These are phyloP conservation scores for Nesometra sesokonis DNA, from an alignment of 35 echinoderm and acorn worm genomes.

Conservation along the genomic window DNA sequence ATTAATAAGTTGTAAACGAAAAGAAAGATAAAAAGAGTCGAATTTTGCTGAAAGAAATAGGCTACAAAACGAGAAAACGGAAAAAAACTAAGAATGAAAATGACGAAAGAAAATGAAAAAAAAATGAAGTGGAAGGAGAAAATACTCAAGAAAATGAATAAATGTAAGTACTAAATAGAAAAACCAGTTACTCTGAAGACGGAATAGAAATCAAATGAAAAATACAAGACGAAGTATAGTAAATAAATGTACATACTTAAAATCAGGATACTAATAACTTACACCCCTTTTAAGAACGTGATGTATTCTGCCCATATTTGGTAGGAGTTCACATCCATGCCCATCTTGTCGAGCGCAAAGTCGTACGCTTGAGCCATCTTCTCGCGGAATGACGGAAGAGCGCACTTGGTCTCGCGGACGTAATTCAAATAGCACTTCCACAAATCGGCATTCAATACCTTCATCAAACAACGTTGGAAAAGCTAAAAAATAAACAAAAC, in stretches of 20 bases:
- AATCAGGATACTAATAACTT: conserved; percentile 33
- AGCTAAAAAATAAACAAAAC: conserved; percentile 29
- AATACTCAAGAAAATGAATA: too few relatives aligned
- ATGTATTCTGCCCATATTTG: conserved; percentile 93
- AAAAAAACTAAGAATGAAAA: too few relatives aligned
- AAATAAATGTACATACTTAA: not conserved
- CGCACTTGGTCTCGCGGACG: conserved; percentile 90
- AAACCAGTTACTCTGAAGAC: not conserved
- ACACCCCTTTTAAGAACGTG: conserved; percentile 86
- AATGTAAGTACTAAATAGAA: too few relatives aligned
- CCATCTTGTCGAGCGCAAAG: conserved; percentile 99
- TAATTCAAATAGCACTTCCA: conserved; percentile 98
- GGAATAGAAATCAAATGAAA: too few relatives aligned
- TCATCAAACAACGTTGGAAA: conserved; percentile 98
- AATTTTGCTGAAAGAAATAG: too few relatives aligned
- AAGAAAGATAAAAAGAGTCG: too few relatives aligned
- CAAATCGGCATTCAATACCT: conserved; percentile 91
- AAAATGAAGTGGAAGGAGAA: too few relatives aligned
- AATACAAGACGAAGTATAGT: too few relatives aligned
- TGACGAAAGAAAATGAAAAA: too few relatives aligned
- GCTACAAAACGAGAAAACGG: too few relatives aligned
- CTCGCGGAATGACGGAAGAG: conserved; percentile 73
- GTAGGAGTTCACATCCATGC: conserved; percentile 91
- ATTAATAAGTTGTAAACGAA: too few relatives aligned
- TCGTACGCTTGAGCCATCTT: conserved; percentile 99